Evolutionary conservation across 2,113 vertebrate species (phyloP).

Genomic region (Neodon shergylaensis): DNA sequence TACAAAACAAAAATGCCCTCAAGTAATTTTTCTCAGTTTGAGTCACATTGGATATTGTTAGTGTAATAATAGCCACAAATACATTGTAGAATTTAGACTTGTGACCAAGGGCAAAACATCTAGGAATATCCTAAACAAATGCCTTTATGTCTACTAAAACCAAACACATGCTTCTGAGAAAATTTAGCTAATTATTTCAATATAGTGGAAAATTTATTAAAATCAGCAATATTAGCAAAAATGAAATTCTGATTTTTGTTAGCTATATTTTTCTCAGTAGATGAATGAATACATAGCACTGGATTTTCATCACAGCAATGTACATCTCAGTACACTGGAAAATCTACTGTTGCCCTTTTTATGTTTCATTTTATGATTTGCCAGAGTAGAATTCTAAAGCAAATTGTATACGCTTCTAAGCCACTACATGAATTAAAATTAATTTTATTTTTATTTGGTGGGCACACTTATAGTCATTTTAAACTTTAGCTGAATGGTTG

Average conservation of each 20-base stretch:
- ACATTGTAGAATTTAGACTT: constrained; percentile 37
- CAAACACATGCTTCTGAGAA: not conserved
- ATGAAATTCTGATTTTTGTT: not conserved
- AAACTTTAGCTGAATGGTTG: not conserved
- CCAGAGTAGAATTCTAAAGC: not conserved
- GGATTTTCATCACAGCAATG: not conserved
- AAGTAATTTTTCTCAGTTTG: constrained; percentile 81
- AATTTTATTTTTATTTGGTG: constrained; percentile 24
- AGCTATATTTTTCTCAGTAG: not conserved
- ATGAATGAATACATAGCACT: not conserved
- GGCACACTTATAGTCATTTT: not conserved
- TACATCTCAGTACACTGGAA: not conserved
- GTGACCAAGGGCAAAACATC: not conserved
- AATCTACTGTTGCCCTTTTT: constrained; percentile 29
- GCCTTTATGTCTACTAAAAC: constrained; percentile 7
- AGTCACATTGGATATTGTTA: constrained; percentile 54
- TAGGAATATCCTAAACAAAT: constrained; percentile 32
- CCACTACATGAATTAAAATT: constrained; percentile 8
- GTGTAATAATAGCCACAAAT: constrained; percentile 70
- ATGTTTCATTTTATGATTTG: not conserved
- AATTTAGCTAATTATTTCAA: constrained; percentile 19
- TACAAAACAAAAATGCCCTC: constrained; percentile 85
- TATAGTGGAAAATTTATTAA: not conserved
- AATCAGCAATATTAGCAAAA: not conserved
- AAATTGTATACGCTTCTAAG: not conserved